A percentile compares a stretch with the other conserved stretches of the same genome.
Conservation (phyloP, 2,888 invertebrate species). For the Sarcophaga variegata region DNA sequence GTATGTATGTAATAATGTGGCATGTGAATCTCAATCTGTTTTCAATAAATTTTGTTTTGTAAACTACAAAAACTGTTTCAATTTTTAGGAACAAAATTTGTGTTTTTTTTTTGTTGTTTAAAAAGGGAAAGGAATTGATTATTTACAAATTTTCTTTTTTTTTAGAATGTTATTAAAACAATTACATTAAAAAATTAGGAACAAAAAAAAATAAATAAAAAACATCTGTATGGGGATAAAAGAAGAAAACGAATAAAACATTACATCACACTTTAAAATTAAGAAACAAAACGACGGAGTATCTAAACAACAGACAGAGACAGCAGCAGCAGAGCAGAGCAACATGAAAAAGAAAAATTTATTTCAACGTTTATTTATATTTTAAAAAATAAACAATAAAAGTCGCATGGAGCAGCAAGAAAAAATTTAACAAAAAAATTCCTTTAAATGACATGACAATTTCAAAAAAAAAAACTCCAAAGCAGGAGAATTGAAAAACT, state of each 20-base stretch:
- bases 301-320: background rate
- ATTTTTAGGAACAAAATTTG: background rate
- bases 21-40: too few species aligned
- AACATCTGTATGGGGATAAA: too few species aligned
- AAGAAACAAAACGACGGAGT: slow-evolving; percentile 12
- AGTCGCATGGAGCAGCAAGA: background rate
- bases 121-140: slow-evolving; percentile 32
- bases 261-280: slow-evolving; percentile 15
- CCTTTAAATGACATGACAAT: slow-evolving; percentile 14
- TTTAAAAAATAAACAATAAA: slow-evolving; percentile 34
- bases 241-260: background rate
- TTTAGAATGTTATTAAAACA: slow-evolving; percentile 31
- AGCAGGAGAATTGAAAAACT: slow-evolving; percentile 16
- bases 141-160: slow-evolving; percentile 2
- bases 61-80: too few species aligned
- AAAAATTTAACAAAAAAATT: background rate
- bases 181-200: background rate
- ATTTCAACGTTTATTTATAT: background rate
- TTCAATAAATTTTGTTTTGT: too few species aligned
- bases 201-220: too few species aligned
- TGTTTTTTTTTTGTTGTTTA: background rate
- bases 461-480: slow-evolving; percentile 13
- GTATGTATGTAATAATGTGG: too few species aligned
- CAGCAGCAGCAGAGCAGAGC: too few species aligned
- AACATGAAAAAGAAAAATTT: too few species aligned